phyloP scores from a whole-genome alignment of 2,888 invertebrate species.

The Brachynemurus nebulosus region DNA sequence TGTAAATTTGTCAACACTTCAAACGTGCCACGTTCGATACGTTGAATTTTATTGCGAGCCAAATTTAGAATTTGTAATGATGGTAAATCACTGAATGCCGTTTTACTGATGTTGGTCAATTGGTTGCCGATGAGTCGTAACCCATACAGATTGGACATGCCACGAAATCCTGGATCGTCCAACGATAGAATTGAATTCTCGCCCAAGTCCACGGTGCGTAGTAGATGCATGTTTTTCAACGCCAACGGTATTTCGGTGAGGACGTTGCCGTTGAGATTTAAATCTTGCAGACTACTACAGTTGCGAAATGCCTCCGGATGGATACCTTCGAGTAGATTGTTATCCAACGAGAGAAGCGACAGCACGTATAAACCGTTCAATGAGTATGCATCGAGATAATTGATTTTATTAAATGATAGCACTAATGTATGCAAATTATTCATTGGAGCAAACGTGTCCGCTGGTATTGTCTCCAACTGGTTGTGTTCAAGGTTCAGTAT shows the following conservation, averaged over 20 bases:
- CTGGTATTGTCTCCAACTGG: constrained; percentile 65
- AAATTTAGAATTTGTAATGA: constrained; percentile 76
- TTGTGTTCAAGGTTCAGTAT: constrained; percentile 77
- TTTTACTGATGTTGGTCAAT: constrained; percentile 66
- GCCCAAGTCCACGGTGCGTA: constrained; percentile 79
- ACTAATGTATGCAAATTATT: constrained; percentile 83
- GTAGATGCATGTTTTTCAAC: constrained; percentile 67
- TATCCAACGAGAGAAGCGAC: constrained; percentile 71
- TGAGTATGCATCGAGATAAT: constrained; percentile 71
- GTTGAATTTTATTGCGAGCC: constrained; percentile 68
- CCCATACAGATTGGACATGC: constrained; percentile 74
- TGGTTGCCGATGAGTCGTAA: constrained; percentile 81
- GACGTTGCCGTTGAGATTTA: constrained; percentile 79
- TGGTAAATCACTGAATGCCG: constrained; percentile 64
- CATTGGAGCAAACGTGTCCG: constrained; percentile 81
- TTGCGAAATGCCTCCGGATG: constrained; percentile 82
- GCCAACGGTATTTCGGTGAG: constrained; percentile 69
- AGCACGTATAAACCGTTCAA: constrained; percentile 79
- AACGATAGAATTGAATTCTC: constrained; percentile 76
- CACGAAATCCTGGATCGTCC: constrained; percentile 68
- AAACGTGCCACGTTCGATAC: constrained; percentile 69
- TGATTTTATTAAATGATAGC: constrained; percentile 73
- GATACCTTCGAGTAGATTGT: constrained; percentile 69
- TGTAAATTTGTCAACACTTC: constrained; percentile 66
- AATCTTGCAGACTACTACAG: constrained; percentile 78